Evolutionary conservation across 2,113 vertebrate genomes (phyloP).

Genomic region (Sinosuthora webbiana): DNA sequence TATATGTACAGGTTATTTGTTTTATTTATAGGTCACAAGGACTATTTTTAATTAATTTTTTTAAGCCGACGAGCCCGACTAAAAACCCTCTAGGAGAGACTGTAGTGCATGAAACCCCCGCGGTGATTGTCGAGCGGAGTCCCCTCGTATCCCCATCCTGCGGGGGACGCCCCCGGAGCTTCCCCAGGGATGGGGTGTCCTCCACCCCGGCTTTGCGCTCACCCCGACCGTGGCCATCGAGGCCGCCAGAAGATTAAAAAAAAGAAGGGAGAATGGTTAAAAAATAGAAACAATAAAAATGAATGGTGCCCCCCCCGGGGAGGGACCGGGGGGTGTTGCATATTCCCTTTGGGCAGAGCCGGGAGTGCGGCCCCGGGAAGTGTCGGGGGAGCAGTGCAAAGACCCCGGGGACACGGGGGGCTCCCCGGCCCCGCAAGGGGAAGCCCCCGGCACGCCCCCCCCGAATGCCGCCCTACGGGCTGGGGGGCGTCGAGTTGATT

Average conservation of each 20-base stretch:
- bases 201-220: background rate
- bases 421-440: background rate
- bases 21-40: slow-evolving; percentile 17
- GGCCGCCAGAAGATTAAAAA: background rate
- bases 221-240: background rate
- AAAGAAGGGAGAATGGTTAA: background rate
- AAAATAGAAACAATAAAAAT: background rate
- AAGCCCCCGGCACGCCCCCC: background rate
- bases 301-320: background rate
- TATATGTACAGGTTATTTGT: background rate
- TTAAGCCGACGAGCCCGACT: slow-evolving; percentile 11
- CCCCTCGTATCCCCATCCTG: background rate
- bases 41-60: background rate
- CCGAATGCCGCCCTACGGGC: background rate
- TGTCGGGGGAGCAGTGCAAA: slow-evolving; percentile 23
- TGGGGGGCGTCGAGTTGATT: background rate
- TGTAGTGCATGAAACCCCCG: slow-evolving; percentile 39
- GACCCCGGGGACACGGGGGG: background rate
- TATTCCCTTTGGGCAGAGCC: slow-evolving; percentile 48
- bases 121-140: slow-evolving; percentile 19
- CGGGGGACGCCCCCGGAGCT: background rate
- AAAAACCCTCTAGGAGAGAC: slow-evolving; percentile 14
- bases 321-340: background rate
- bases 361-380: background rate
- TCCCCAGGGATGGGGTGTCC: background rate